phyloP scores from a whole-genome alignment of 2,113 vertebrate genomes.

The Amphiprion ocellaris region DNA sequence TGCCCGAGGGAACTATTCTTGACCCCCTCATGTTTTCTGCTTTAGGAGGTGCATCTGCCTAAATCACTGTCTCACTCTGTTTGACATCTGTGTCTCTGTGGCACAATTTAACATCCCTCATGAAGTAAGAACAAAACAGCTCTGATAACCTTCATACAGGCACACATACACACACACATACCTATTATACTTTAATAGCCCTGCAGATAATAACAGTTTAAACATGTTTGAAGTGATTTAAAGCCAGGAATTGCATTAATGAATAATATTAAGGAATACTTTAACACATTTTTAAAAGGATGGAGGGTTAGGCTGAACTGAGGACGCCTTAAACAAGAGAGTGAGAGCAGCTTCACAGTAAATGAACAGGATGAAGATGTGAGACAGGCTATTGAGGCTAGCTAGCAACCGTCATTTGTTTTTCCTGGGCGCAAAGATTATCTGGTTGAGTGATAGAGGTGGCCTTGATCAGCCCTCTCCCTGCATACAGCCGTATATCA shows the following conservation, averaged over 20 bases:
- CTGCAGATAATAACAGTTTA: constrained; percentile 14
- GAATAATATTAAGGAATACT: constrained; percentile 13
- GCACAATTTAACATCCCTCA: constrained; percentile 48
- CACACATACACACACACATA: neutral
- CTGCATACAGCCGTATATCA: constrained; percentile 76
- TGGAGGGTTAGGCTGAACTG: neutral
- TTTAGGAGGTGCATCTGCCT: constrained; percentile 38
- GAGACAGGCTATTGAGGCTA: constrained; percentile 63
- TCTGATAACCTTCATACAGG: constrained; percentile 43
- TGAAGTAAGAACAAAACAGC: constrained; percentile 34
- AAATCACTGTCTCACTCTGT: constrained; percentile 59
- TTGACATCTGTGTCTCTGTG: constrained; percentile 55
- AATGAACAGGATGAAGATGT: constrained; percentile 72
- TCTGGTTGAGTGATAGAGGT: constrained; percentile 82
- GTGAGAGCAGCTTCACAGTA: constrained; percentile 21
- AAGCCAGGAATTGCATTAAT: constrained; percentile 18
- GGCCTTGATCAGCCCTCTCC: constrained; percentile 79
- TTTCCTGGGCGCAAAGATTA: constrained; percentile 74
- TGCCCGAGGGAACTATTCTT: constrained; percentile 62
- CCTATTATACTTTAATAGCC: neutral
- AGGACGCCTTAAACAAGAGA: neutral
- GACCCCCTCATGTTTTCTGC: constrained; percentile 65
- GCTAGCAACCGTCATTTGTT: constrained; percentile 72
- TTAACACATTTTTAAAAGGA: constrained; percentile 14
- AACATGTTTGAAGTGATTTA: constrained; percentile 31